A percentile compares a stretch with the other conserved stretches of the same genome.
phyloP scores from a whole-genome alignment of 2,797 vertebrate genomes.

The Falco rusticolus region DNA sequence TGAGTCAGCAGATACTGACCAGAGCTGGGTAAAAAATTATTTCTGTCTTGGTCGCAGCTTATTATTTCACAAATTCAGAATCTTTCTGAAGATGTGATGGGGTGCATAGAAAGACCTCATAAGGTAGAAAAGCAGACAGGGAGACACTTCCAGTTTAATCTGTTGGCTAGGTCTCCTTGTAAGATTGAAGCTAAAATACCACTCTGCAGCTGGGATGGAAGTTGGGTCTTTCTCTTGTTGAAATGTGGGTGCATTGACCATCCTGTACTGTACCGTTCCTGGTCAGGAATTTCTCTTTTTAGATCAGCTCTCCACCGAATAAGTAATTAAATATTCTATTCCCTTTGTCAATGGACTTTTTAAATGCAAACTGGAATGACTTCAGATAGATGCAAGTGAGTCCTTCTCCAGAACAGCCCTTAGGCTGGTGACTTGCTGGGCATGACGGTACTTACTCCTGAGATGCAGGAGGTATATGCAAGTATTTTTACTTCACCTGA shows the following conservation, averaged over 20 bases:
- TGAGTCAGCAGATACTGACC: constrained; percentile 9
- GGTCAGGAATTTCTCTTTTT: not conserved
- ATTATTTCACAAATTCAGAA: not conserved
- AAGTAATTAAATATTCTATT: not conserved
- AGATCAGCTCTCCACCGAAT: not conserved
- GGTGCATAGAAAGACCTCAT: not conserved
- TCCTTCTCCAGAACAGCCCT: not conserved
- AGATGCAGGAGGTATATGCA: not conserved
- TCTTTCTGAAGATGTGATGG: not conserved
- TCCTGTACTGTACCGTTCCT: not conserved
- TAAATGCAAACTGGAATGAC: not conserved
- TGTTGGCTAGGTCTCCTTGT: not conserved
- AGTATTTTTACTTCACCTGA: not conserved
- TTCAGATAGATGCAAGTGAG: not conserved
- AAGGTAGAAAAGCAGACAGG: not conserved
- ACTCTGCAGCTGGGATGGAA: not conserved
- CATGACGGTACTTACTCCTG: not conserved
- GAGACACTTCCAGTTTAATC: not conserved
- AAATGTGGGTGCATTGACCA: not conserved
- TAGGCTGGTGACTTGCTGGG: not conserved
- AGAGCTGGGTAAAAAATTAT: not conserved
- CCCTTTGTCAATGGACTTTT: not conserved
- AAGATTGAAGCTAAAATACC: not conserved
- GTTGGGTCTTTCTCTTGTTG: not conserved
- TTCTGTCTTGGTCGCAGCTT: not conserved